Evolutionary conservation across 2,113 vertebrate species (phyloP).

Genomic region (Psittacara wagleri): DNA sequence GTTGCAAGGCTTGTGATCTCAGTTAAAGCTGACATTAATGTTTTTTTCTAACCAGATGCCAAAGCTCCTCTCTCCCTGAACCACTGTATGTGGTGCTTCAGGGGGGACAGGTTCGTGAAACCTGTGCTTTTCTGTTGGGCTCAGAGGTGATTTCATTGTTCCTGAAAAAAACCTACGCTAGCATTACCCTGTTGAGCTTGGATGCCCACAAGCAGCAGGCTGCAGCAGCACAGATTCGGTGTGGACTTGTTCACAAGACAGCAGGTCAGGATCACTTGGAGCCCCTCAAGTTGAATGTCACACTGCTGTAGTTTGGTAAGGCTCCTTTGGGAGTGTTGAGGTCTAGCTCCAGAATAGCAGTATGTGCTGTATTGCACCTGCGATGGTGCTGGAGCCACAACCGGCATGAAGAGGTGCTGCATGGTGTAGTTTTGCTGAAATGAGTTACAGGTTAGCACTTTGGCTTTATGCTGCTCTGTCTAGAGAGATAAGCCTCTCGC

Average conservation of each 20-base stretch:
- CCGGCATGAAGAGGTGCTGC: background rate
- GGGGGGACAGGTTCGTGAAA: background rate
- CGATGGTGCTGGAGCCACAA: background rate
- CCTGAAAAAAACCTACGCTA: background rate
- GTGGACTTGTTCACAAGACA: background rate
- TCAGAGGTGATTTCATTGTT: background rate
- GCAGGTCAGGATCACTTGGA: background rate
- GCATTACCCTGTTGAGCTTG: background rate
- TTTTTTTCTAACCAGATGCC: background rate
- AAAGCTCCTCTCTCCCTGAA: background rate
- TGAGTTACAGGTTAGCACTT: background rate
- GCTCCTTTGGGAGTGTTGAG: background rate
- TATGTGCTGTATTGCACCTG: rapidly evolving
- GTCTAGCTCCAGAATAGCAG: background rate
- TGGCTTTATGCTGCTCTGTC: background rate
- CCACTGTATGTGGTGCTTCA: background rate
- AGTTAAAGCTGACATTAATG: background rate
- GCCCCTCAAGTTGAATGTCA: background rate
- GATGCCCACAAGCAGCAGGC: background rate
- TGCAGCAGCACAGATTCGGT: background rate
- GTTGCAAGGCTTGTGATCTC: background rate
- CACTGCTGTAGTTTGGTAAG: background rate
- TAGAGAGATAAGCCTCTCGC: rapidly evolving
- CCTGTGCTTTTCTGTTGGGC: background rate
- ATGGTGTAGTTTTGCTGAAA: background rate